Evolutionary conservation across 2,113 vertebrate species (phyloP).

Genomic region (Gopherus flavomarginatus): DNA sequence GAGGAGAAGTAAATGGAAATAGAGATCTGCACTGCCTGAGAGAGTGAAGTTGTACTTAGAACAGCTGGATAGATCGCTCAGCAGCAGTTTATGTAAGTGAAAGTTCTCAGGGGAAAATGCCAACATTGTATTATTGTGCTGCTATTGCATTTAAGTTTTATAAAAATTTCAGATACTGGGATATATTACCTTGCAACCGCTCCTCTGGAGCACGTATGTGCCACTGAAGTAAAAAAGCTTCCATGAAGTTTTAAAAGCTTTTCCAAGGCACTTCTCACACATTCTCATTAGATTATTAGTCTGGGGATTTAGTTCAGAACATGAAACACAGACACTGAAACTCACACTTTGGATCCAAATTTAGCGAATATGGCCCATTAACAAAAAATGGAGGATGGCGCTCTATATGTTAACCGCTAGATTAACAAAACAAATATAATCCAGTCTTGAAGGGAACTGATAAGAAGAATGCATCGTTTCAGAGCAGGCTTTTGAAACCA

Average conservation of each 20-base stretch:
- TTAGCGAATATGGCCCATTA: background rate
- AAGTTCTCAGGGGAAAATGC: slow-evolving; percentile 22
- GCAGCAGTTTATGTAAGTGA: rapidly evolving
- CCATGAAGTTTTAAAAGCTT: background rate
- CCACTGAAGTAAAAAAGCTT: background rate
- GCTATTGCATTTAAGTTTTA: background rate
- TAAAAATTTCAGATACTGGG: background rate
- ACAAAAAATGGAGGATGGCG: background rate
- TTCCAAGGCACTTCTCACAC: background rate
- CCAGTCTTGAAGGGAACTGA: background rate
- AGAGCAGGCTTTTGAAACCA: slow-evolving; percentile 37
- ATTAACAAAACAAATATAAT: slow-evolving; percentile 20
- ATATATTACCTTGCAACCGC: rapidly evolving
- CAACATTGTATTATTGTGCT: background rate
- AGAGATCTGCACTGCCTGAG: background rate
- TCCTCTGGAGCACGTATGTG: background rate
- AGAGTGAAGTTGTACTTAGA: background rate
- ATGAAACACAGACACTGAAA: background rate
- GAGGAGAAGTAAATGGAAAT: background rate
- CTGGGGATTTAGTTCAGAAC: background rate
- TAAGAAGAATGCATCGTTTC: slow-evolving; percentile 22
- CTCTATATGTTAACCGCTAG: background rate
- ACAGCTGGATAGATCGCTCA: background rate
- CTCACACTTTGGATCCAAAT: rapidly evolving
- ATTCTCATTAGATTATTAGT: background rate